Percentiles rank a stretch among this genome's conserved stretches.
Conservation (phyloP, 2,888 invertebrate species). For the Hofmannophila pseudospretella region DNA sequence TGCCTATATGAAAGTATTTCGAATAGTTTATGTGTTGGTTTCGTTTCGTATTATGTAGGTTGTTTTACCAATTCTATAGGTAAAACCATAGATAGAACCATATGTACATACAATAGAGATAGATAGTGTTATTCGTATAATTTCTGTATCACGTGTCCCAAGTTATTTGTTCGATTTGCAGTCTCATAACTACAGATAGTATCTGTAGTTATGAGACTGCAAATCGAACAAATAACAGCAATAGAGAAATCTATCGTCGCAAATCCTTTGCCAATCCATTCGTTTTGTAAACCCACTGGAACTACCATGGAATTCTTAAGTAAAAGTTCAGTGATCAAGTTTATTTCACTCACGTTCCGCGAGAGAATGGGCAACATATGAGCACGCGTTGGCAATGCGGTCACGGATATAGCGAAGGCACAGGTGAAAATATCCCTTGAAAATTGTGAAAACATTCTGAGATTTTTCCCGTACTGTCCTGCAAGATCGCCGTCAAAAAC, state of each 20-base stretch:
- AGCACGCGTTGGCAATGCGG: constrained; percentile 58
- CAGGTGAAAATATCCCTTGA: constrained; percentile 49
- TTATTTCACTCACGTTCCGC: constrained; percentile 52
- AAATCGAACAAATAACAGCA: neutral
- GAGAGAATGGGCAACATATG: constrained; percentile 60
- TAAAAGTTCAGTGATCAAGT: constrained; percentile 39
- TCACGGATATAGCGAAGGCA: constrained; percentile 55
- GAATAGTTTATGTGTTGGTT: no score
- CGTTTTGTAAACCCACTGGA: constrained; percentile 31
- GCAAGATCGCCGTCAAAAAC: neutral
- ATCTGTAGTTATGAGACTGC: no score
- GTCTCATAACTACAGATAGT: no score
- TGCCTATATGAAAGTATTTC: no score
- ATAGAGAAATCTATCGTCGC: constrained; percentile 13
- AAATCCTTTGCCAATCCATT: constrained; percentile 37
- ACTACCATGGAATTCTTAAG: constrained; percentile 34
- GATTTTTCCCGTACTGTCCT: neutral
- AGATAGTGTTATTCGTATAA: no score
- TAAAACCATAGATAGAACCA: no score
- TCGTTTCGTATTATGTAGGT: no score
- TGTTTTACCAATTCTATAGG: no score
- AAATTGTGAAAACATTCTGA: constrained; percentile 26
- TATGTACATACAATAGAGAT: no score
- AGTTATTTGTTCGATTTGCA: no score
- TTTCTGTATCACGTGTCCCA: no score